Evolutionary conservation across 1,140 invertebrate genomes (phyloP).

Genomic region (Helicoverpa armigera): DNA sequence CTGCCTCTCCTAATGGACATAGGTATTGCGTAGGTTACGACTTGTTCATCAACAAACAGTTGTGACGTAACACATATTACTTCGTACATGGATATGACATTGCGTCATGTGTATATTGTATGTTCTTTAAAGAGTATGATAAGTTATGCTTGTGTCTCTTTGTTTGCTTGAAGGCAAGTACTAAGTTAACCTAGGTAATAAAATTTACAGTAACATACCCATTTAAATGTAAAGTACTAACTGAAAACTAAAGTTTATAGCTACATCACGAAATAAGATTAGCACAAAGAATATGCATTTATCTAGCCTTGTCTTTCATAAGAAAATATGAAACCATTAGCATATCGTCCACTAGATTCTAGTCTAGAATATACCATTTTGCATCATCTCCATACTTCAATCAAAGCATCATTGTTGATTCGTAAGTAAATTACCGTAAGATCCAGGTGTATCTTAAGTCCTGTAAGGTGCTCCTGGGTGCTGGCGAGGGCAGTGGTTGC

Average conservation of each 20-base stretch:
- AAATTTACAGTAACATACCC: too few relatives aligned
- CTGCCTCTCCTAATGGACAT: slow-evolving; percentile 71
- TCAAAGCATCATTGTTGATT: too few relatives aligned
- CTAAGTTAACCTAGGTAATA: too few relatives aligned
- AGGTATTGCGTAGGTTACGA: neutral
- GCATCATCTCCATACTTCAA: too few relatives aligned
- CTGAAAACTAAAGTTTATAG: too few relatives aligned
- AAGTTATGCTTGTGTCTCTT: neutral
- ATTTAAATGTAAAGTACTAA: too few relatives aligned
- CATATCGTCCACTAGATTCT: too few relatives aligned
- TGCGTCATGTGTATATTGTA: neutral
- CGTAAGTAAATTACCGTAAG: slow-evolving; percentile 61
- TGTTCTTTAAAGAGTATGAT: neutral
- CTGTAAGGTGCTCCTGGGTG: slow-evolving; percentile 68
- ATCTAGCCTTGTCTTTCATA: too few relatives aligned
- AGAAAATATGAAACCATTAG: too few relatives aligned
- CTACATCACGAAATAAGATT: too few relatives aligned
- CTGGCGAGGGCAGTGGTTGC: slow-evolving; percentile 63
- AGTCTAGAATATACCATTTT: neutral
- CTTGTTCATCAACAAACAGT: neutral
- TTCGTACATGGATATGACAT: neutral
- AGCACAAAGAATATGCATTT: too few relatives aligned
- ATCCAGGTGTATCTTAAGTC: slow-evolving; percentile 73
- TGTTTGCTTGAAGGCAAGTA: too few relatives aligned
- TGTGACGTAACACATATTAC: neutral